Base-by-base conservation (phyloP, 2,797 vertebrate species). In the Cetoscarus ocellatus region DNA sequence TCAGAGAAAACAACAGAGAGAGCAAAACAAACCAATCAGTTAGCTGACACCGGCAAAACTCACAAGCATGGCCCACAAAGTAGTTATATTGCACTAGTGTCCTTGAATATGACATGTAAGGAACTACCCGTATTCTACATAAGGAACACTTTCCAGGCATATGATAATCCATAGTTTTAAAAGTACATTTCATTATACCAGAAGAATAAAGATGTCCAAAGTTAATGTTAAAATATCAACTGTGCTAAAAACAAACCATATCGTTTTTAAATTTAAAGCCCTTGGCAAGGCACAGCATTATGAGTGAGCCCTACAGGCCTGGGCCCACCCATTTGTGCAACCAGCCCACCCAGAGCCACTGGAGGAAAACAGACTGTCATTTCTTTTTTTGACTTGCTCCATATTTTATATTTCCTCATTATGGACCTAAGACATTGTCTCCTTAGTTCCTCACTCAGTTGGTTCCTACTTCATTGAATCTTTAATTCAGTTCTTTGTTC, bases 81-180 rank as follows among this genome's bases (percentile, higher is more conserved):
- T 54, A 83, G 63, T 13, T 76, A 73, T 52, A 70, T 51, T 18
- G n/a, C 35, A 63, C 1, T 11, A 14, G 45, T 53, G 17, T 40
- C 10, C 12, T 45, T 44, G 34, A 54, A 51, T 39, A 40, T 8
- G 69, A 54, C 13, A 65, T 51, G 68, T 61, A 55, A 49, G 38
- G 11, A 53, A 59, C 14, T 45, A 49, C 27, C 61, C 38, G 44
- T 60, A 38, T 12, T 54, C 55, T 36, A 65, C 62, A 68, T 38
- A 61, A 48, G 59, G n/a, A 18, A 52, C 43, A 27, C 3, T 71
- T 66, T 36, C 15, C 73, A 52, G 66, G 55, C 65, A 70, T 60
- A 45, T 10, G 38, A 57, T 7, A 42, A 47, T 50, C 70, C 10
- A 49, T 52, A 54, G 40, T 60, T 17, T 19, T 54, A 35, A 17